These are phyloP conservation scores for Pao palembangensis DNA, from an alignment of 2,113 vertebrate species.

Conservation along the genomic window DNA sequence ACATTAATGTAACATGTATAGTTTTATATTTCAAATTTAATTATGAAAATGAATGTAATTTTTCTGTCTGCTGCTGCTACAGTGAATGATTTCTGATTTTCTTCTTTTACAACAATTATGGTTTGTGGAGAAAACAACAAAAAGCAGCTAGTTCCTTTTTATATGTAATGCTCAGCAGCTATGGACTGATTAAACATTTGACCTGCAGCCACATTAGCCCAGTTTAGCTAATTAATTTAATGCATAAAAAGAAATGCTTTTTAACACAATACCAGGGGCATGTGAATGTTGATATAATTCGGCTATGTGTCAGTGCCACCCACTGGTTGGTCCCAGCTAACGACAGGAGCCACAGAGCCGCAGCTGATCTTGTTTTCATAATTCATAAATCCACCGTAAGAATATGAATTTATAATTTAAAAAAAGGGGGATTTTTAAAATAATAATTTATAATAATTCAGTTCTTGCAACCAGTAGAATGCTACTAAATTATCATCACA, in stretches of 20 bases:
- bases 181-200: neutral
- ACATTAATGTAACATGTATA: no score
- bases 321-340: constrained; percentile 53
- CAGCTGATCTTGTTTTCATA: constrained; percentile 52
- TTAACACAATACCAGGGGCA: constrained; percentile 7
- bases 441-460: no score
- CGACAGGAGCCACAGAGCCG: constrained; percentile 24
- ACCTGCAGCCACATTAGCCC: neutral
- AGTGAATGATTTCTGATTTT: no score
- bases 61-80: no score
- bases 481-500: neutral
- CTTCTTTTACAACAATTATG: no score
- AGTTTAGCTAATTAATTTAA: constrained; percentile 1
- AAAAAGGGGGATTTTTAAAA: no score
- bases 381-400: constrained; percentile 42
- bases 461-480: neutral
- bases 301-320: constrained; percentile 59
- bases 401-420: constrained; percentile 7
- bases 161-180: no score
- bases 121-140: no score
- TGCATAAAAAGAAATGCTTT: constrained; percentile 10
- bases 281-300: constrained; percentile 18
- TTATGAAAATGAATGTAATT: no score
- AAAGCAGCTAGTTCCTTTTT: no score
- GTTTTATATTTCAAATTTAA: no score